phyloP scores from a whole-genome alignment of 2,113 vertebrate species.

The Amazona guildingii region DNA sequence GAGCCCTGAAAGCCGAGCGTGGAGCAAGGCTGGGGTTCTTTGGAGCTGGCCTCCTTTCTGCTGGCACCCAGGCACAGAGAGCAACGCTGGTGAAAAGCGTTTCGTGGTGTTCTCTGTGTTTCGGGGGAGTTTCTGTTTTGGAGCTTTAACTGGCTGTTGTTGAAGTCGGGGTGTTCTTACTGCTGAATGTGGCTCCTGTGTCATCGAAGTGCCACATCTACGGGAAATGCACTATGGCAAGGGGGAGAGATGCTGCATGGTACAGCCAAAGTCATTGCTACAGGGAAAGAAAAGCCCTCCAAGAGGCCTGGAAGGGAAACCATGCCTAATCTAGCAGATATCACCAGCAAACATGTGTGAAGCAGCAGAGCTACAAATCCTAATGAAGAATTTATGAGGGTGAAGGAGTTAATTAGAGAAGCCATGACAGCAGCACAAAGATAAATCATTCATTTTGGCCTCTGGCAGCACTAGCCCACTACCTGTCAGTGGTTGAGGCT shows the following conservation, averaged over 20 bases:
- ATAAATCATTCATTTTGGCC: neutral
- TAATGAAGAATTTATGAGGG: neutral
- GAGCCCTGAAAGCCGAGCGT: neutral
- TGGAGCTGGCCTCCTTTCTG: conserved; percentile 7
- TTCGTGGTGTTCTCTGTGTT: accelerated
- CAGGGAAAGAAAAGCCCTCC: neutral
- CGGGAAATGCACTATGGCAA: too few relatives aligned
- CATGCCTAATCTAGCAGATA: neutral
- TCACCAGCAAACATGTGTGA: neutral
- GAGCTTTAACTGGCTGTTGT: neutral
- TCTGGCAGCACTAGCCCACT: neutral
- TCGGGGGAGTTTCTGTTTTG: neutral
- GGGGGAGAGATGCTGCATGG: neutral
- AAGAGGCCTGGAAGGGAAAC: neutral
- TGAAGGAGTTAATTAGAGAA: neutral
- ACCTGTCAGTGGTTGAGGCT: accelerated
- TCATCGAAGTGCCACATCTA: accelerated
- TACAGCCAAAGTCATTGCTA: neutral
- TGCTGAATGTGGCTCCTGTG: neutral
- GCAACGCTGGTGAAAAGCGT: neutral
- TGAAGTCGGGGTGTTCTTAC: neutral
- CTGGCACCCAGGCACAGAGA: neutral
- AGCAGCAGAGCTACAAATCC: neutral
- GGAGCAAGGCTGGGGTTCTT: neutral
- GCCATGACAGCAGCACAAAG: neutral